phyloP scores from a whole-genome alignment of 2,888 invertebrate species.

The Pammene aurita region DNA sequence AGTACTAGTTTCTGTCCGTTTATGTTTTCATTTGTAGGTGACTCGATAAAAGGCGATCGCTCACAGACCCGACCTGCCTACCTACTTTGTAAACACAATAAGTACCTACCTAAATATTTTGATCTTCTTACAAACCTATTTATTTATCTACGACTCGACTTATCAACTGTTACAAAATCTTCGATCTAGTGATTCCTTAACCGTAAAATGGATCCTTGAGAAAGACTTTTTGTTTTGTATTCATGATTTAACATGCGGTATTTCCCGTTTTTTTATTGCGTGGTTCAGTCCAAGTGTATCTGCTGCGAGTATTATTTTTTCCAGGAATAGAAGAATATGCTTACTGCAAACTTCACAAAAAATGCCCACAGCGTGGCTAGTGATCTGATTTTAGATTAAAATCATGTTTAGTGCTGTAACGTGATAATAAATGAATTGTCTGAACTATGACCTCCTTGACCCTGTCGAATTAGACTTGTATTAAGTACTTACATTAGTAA shows the following conservation, averaged over 20 bases:
- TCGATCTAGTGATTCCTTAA: no score
- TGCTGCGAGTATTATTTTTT: background rate
- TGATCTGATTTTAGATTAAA: background rate
- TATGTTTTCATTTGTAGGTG: background rate
- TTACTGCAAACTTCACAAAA: background rate
- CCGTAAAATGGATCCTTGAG: no score
- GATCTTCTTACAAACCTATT: no score
- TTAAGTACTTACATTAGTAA: background rate
- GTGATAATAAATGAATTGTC: background rate
- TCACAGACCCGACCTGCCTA: background rate
- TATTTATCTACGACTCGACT: no score
- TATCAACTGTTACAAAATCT: no score
- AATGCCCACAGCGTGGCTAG: background rate
- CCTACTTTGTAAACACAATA: background rate
- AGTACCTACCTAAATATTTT: no score
- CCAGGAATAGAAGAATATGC: constrained; percentile 8
- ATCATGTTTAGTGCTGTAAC: background rate
- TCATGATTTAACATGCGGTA: background rate
- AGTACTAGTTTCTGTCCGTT: background rate
- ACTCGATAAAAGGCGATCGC: background rate
- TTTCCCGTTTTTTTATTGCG: background rate
- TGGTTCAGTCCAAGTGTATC: background rate
- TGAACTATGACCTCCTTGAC: background rate
- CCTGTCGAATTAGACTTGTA: background rate
- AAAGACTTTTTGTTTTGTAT: background rate